Evolutionary conservation across 2,113 vertebrate genomes (phyloP), one percentile per base, ranked within the genome.

Genomic region (Myotis lucifugus): DNA sequence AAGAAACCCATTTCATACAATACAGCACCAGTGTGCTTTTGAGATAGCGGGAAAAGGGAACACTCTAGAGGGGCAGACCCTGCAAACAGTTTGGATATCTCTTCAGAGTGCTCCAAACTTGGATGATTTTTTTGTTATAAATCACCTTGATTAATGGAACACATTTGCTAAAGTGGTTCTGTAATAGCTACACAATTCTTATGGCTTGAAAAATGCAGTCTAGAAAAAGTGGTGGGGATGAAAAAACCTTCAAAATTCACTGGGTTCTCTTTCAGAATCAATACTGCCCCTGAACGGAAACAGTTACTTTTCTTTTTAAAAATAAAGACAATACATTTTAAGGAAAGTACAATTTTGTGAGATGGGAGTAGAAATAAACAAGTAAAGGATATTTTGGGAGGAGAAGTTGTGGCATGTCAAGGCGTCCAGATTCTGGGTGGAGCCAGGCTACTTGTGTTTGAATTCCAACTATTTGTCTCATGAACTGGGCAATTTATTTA

Each of bases 91-190:
- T 13, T 66, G 67, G 66, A 5, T 93, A 77, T 92, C n/a, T 87
- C 92, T 93, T 88, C 25, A 85, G 54, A 95, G 7, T 66, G 25
- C 48, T 84, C 85, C 18, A 94, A 70, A 94, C 59, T 42, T 56
- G 85, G 86, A 92, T 81, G 67, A 56, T 52, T 56, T 52, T 95
- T 87, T 91, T 87, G 91, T 67, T 88, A 92, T 93, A 91, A 93
- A 77, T 91, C 91, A 88, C 70, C 66, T 94, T 95, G 88, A 96
- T 94, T 76, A 91, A 97, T 93, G 61, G 66, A 85, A 85, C 69
- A 82, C 85, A 85, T 95, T 83, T 95, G 85, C 73, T 88, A n/a
- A 74, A 79, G n/a, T 85, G 61, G 74, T 88, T 96, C 29, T 88
- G 12, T 59, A 96, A 96, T 37, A 92, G 73, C 84, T 83, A 70